Base-by-base conservation (phyloP, 1,140 invertebrate genomes). In the Sipha flava region DNA sequence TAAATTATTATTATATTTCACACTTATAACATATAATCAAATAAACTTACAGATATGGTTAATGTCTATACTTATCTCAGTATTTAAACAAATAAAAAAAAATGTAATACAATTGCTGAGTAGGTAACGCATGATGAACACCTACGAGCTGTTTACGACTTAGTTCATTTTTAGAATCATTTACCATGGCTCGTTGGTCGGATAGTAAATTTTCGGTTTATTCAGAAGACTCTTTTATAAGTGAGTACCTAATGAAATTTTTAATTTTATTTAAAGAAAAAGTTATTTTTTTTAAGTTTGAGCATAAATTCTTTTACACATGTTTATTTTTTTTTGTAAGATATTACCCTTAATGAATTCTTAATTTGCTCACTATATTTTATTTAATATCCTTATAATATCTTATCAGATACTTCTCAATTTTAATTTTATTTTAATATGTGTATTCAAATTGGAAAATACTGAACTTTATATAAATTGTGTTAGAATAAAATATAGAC, bases 161-260 rank as follows among this genome's bases (percentile, higher is more conserved):
- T 59, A 77, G 73, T 77, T 77, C 23, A 57, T 26, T 77, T 77
- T 59, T 59, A 59, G 6, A 37, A 77, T 43, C 34, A 21, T 59
- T 31, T 23, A 77, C 47, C 16, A 77, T 77, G 73, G 52, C 34
- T 57, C 73, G 52, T 43, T 77, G 49, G 49, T 57, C 73, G 52
- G 34, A 57, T 57, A 77, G 73, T 77, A 52, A 59, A 57, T 57
- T 77, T 37, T 59, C 73, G n/a, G n/a, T 77, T 59, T 77, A 34
- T 54, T 77, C 73, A 4, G 73, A 77, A 57, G 73, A 77, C 26
- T 57, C 73, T 77, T 77, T 77, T 29, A 47, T 77, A 18, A 43
- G 73, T 77, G 52, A 77, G 73, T 77, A 77, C 10, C 9, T 73
- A 52, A n/a, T n/a, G n/a, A n/a, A n/a, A n/a, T n/a, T n/a, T 14